Conservation (phyloP, 1,140 invertebrate genomes). For the Portunus trituberculatus region DNA sequence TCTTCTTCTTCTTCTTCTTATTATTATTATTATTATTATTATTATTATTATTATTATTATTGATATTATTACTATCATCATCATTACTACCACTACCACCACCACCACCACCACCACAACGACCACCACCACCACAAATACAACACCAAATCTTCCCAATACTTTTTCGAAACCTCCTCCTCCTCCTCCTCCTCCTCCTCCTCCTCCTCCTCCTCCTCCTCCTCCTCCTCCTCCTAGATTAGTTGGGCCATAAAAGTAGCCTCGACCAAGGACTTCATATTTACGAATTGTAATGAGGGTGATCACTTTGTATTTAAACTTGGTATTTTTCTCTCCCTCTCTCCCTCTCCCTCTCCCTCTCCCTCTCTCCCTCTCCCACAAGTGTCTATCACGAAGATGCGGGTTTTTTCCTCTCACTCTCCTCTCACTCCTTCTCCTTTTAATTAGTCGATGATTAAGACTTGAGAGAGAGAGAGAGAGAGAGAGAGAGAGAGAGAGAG, state of each 20-base stretch:
- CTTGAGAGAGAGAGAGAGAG: constrained; percentile 30
- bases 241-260: constrained; percentile 33
- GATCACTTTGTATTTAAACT: constrained; percentile 62
- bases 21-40: background rate
- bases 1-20: background rate
- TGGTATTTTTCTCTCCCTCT: constrained; percentile 19
- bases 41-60: background rate
- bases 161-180: background rate
- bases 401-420: constrained; percentile 73
- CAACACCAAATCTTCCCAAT: background rate
- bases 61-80: background rate
- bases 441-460: constrained; percentile 75
- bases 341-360: background rate
- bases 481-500: constrained; percentile 30
- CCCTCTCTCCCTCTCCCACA: constrained; percentile 10
- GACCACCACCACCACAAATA: too few species aligned
- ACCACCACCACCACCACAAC: too few species aligned
- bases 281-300: constrained; percentile 54
- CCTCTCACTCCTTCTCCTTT: constrained; percentile 46
- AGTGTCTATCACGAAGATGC: constrained; percentile 72
- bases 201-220: too few species aligned
- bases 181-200: too few species aligned
- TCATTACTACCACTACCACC: background rate
- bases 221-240: constrained; percentile 24
- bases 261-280: constrained; percentile 1